A percentile compares a stretch with the other conserved stretches of the same genome.
Evolutionary conservation across 2,888 invertebrate species (phyloP).

Genomic region (Vannuccia rotundouncinata): DNA sequence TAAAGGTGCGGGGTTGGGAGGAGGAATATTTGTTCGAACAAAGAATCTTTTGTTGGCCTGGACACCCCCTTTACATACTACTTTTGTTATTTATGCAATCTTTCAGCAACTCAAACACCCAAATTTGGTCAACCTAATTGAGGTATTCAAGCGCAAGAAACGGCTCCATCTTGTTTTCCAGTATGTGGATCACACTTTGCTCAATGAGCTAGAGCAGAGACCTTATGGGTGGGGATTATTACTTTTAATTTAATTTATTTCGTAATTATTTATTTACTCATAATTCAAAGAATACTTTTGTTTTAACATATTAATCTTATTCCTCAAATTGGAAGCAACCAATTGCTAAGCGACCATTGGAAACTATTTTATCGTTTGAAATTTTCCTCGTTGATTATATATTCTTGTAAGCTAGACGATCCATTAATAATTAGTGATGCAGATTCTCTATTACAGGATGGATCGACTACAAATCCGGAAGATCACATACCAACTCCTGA

Average conservation of each 20-base stretch:
- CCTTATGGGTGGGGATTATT: constrained; percentile 68
- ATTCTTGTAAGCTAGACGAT: too few relatives aligned
- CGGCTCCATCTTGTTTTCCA: constrained; percentile 89
- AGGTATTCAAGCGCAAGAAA: constrained; percentile 84
- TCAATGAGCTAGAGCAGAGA: constrained; percentile 88
- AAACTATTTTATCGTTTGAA: background rate
- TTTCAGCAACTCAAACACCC: constrained; percentile 89
- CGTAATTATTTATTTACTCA: too few relatives aligned
- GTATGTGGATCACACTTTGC: constrained; percentile 91
- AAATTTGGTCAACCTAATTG: constrained; percentile 89
- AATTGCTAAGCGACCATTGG: background rate
- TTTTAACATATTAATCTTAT: too few relatives aligned
- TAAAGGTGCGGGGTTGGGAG: too few relatives aligned
- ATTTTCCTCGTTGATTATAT: too few relatives aligned
- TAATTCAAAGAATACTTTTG: too few relatives aligned
- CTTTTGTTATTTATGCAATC: background rate
- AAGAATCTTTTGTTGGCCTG: too few relatives aligned
- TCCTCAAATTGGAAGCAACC: background rate
- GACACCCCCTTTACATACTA: too few relatives aligned
- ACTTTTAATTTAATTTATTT: background rate
- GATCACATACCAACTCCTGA: constrained; percentile 87
- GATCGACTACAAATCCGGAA: constrained; percentile 62
- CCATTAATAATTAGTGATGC: too few relatives aligned
- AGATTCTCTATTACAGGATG: constrained; percentile 35
- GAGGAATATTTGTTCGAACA: too few relatives aligned